Evolutionary conservation across 2,797 vertebrate genomes (phyloP), one percentile per base, ranked within the genome.

Genomic region (Myripristis jacobus): DNA sequence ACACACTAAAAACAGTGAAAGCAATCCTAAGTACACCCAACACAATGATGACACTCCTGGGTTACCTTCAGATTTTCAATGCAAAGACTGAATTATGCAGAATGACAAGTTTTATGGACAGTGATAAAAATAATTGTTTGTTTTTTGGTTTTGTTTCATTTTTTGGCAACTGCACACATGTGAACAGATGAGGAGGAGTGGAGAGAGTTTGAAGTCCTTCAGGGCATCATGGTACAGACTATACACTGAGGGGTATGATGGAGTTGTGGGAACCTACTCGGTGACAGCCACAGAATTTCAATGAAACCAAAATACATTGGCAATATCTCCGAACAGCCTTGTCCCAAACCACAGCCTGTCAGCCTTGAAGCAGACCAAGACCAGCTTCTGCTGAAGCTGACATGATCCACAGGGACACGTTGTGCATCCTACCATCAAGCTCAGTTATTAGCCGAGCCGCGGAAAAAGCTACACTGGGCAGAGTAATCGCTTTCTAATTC

Each of bases 351-450:
- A n/a, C 51, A 2, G 10, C 15, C 6, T 53, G 25, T 31, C 52
- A 59, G 56, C 22, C 11, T 63, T 29, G 2, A 57, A 66, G 52
- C 7, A 64, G 63, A 56, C 64, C 44, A n/a, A 21, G 44, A 47
- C 8, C 43, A 44, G 15, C 43, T 16, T 11, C 27, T 36, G 13
- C 46, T 50, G 12, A 51, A 63, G 44, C 4, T 55, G 31, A 70
- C 19, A 51, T 22, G 48, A 11, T 8, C 48, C 15, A 13, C 13
- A 51, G 11, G 15, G 48, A 24, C 12, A 13, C 12, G 19, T 24
- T 24, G 48, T 48, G n/a, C n/a, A 57, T 78, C 29, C 15, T 6
- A 50, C n/a, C 34, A 67, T 43, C 53, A 43, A 44, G 18, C 18
- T 68, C 27, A 43, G 36, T 29, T 61, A 57, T 38, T 25, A 54